Conservation (phyloP, 2,888 invertebrate species). For the Nomada ruficornis region DNA sequence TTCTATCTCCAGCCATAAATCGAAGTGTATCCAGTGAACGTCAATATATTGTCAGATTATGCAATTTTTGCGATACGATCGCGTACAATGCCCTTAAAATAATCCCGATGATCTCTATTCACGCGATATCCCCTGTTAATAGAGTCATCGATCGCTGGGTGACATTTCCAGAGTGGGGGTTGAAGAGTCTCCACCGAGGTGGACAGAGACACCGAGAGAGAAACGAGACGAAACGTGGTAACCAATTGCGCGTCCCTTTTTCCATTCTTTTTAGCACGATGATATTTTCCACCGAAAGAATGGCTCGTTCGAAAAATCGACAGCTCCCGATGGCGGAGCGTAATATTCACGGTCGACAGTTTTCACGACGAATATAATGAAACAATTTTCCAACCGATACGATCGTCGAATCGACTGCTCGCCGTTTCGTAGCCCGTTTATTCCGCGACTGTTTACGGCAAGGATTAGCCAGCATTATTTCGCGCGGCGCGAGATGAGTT, state of each 20-base stretch:
- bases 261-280: neutral
- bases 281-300: conserved; percentile 19
- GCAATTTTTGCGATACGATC: conserved; percentile 56
- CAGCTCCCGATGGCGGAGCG: neutral
- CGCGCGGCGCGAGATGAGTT: conserved; percentile 33
- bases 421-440: conserved; percentile 37
- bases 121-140: conserved; percentile 58
- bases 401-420: conserved; percentile 20
- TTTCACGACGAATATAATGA: conserved; percentile 12
- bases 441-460: conserved; percentile 54
- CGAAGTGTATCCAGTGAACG: conserved; percentile 39
- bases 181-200: neutral
- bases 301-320: neutral
- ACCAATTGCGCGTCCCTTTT: conserved; percentile 21
- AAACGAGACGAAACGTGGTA: neutral
- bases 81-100: conserved; percentile 53
- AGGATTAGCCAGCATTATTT: conserved; percentile 65
- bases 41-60: conserved; percentile 62
- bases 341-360: conserved; percentile 22
- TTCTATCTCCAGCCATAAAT: conserved; percentile 49
- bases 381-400: conserved; percentile 31
- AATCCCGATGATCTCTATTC: conserved; percentile 62
- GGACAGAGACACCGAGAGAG: neutral
- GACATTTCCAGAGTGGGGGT: conserved; percentile 37
- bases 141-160: conserved; percentile 66